Evolutionary conservation across 2,888 invertebrate genomes (phyloP), one percentile per base, ranked within the genome.

Genomic region (Nineta flava): DNA sequence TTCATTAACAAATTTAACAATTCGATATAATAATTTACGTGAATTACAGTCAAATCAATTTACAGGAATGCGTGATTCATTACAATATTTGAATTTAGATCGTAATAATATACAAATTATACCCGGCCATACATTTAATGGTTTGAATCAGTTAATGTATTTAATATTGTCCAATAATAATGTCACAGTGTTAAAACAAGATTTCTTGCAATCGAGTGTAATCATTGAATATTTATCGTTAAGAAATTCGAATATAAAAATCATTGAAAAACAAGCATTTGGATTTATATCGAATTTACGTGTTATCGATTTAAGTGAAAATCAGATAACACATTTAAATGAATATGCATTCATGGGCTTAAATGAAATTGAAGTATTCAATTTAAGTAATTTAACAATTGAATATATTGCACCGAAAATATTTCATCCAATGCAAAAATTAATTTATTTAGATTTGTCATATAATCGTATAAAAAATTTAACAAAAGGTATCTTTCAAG

Each of bases 381-480:
- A 46, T 32, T 16, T 46, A 32, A 16, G 26, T 7, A 32, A 46
- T 46, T 46, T 46, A 32, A 9, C 16, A 26, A 46, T 46, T 46
- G 31, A 46, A 34, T n/a, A 13, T 6, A 31, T 46, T 9, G 46
- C 21, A 15, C 46, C 46, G 12, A 46, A 46, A 13, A n/a, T 31
- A n/a, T 46, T 46, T 32, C 32, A 34, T 17, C 13, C 10, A 13
- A 34, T 47, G 32, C 13, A 34, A 16, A 16, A 34, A 34, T 47
- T 47, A 31, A 34, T 16, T 35, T 2, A 31, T 13, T 31, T 34
- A 34, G 32, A 47, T 47, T 16, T 47, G 16, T 47, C 17, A n/a
- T 19, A 38, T 38, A 38, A 38, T 38, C n/a, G 12, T 38, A n/a
- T 38, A 38, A 15, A 38, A 38, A 38, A 38, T 47, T 34, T 16